phyloP scores from a whole-genome alignment of 2,113 vertebrate species.

The Madoqua kirkii region DNA sequence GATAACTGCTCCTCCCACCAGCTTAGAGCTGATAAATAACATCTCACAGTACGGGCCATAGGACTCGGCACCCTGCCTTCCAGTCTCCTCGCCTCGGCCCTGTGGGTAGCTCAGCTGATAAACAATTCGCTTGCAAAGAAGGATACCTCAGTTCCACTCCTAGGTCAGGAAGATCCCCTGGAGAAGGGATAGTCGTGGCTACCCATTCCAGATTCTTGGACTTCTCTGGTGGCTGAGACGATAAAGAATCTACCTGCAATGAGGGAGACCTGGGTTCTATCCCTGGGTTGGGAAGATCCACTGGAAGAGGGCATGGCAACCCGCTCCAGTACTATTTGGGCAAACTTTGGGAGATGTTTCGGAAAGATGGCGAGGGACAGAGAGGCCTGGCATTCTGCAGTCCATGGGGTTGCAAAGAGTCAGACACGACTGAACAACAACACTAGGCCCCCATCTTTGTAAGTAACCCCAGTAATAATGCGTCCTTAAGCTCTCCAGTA shows the following conservation, averaged over 20 bases:
- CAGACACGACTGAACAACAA: neutral
- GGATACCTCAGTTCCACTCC: neutral
- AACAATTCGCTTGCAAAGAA: neutral
- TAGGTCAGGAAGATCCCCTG: neutral
- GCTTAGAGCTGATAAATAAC: neutral
- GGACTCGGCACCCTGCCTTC: neutral
- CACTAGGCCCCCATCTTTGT: neutral
- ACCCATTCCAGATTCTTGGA: neutral
- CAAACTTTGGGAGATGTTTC: neutral
- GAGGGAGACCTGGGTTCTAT: neutral
- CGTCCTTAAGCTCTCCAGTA: neutral
- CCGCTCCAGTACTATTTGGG: neutral
- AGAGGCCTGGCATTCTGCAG: neutral
- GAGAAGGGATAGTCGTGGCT: neutral
- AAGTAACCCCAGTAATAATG: neutral
- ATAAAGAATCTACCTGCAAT: neutral
- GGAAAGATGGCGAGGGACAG: neutral
- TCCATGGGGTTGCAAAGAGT: neutral
- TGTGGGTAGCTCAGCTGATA: neutral
- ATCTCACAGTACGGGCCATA: neutral
- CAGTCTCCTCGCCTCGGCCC: neutral
- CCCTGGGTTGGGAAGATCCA: neutral
- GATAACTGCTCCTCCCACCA: too few species aligned
- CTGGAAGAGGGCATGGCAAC: neutral
- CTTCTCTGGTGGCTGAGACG: neutral